Base-by-base conservation (phyloP, 2,888 invertebrate species). In the Aspidapion aeneum region DNA sequence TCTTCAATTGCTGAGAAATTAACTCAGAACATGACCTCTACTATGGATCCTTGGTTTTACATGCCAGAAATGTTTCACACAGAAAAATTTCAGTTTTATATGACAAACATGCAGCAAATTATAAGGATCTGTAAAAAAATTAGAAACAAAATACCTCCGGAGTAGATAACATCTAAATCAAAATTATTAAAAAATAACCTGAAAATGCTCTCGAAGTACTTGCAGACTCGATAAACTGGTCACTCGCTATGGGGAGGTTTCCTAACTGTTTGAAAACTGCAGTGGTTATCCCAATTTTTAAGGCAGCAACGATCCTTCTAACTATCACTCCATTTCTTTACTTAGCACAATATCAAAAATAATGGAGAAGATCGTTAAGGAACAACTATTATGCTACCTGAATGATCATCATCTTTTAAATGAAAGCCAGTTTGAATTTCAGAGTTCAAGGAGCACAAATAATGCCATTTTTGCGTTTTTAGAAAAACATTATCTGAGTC, bases 231-330 rank as follows among this genome's bases (percentile, higher is more conserved):
- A 35, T 35, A 35, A 56, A 21, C 18, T 56, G 20, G 20, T 55
- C 55, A 18, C 20, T 55, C 18, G 16, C 16, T 17, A 16, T 18
- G 18, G 55, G 55, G 16, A 20, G 2, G 9, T 55, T 55, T 18
- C 18, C 55, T 12, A 55, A 18, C 18, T 55, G 55, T 18, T 55
- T 55, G 9, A 57, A 57, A n/a, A 57, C 22, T 20, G 57, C 57
- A 21, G 2, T 57, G 22, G 57, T 57, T 7, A 57, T 21, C 17
- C 57, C 57, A 17, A 21, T 57, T 21, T 9, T 17, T 21, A 57
- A 57, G 21, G 17, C 17, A 21, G 21, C 19, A 20, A 18, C 3
- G 19, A 18, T 55, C 9, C 55, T 12, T 55, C 55, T 19, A 55
- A 55, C 20, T 55, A 19, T 2, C 55, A 20, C 19, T 9, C 55